Conservation (phyloP, 2,797 vertebrate species). For the Chelon auratus region DNA sequence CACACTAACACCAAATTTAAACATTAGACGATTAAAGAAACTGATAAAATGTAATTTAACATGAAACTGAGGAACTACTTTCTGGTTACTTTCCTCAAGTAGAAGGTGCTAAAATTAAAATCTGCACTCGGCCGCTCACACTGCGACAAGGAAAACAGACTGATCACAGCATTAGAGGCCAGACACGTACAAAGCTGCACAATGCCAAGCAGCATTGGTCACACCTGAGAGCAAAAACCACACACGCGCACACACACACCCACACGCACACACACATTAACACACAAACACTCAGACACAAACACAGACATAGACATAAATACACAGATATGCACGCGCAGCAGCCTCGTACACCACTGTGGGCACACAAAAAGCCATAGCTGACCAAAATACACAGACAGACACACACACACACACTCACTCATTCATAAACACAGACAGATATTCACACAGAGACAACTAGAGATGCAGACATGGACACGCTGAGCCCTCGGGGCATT, state of each 20-base stretch:
- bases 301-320: slow-evolving; percentile 56
- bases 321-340: slow-evolving; percentile 41
- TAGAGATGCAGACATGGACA: slow-evolving; percentile 35
- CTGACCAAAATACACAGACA: slow-evolving; percentile 43
- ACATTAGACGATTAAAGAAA: not conserved
- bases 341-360: slow-evolving; percentile 3
- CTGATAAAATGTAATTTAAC: not conserved
- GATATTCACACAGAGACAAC: slow-evolving; percentile 41
- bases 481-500: slow-evolving; percentile 31
- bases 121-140: slow-evolving; percentile 7
- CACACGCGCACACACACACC: slow-evolving; percentile 21
- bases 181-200: slow-evolving; percentile 41
- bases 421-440: slow-evolving; percentile 45
- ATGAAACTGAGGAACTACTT: not conserved
- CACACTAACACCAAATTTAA: not conserved
- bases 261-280: slow-evolving; percentile 9
- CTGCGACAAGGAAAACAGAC: slow-evolving; percentile 21
- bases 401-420: slow-evolving; percentile 34
- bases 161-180: slow-evolving; percentile 34
- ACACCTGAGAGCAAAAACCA: slow-evolving; percentile 67
- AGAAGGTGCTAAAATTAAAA: not conserved
- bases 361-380: slow-evolving; percentile 30
- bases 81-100: not conserved
- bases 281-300: slow-evolving; percentile 25
- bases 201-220: slow-evolving; percentile 53